A percentile compares a stretch with the other conserved stretches of the same genome.
Evolutionary conservation across 2,888 invertebrate genomes (phyloP).

Genomic region (Aphodius sticticus): DNA sequence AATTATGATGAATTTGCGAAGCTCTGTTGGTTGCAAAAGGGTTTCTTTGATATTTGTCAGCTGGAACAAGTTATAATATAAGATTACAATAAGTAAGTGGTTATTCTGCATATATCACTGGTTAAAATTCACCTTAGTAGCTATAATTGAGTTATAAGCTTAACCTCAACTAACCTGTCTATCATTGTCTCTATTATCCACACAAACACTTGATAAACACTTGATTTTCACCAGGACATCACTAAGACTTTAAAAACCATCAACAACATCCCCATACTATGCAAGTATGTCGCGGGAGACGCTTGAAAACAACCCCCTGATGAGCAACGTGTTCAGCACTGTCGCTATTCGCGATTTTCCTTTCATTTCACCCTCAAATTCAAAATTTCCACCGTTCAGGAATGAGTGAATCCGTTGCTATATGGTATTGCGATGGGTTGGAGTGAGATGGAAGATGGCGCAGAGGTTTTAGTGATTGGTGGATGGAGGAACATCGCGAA

Average conservation of each 20-base stretch:
- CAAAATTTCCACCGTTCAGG: not conserved
- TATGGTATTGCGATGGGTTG: not conserved
- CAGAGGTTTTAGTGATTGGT: not conserved
- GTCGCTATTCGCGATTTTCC: slow-evolving; percentile 4
- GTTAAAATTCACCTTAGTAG: not conserved
- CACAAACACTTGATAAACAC: not conserved
- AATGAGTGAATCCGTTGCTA: not conserved
- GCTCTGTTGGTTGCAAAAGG: not conserved
- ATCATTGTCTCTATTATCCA: not conserved
- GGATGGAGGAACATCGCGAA: not conserved
- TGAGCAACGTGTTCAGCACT: not conserved
- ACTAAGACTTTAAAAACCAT: not conserved
- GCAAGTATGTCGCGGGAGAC: not conserved
- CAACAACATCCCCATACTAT: not conserved
- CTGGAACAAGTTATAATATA: not conserved
- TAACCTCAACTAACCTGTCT: not conserved
- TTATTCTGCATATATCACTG: not conserved
- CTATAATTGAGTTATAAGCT: not conserved
- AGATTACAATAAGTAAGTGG: not conserved
- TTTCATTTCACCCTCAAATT: not conserved
- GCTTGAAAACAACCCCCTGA: not conserved
- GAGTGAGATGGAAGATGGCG: not conserved
- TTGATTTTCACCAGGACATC: not conserved
- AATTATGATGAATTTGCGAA: not conserved
- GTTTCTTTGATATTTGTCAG: not conserved